A percentile compares a stretch with the other conserved stretches of the same genome.
phyloP scores from a whole-genome alignment of 2,888 invertebrate genomes.

The Drosophila neoperkinsi region DNA sequence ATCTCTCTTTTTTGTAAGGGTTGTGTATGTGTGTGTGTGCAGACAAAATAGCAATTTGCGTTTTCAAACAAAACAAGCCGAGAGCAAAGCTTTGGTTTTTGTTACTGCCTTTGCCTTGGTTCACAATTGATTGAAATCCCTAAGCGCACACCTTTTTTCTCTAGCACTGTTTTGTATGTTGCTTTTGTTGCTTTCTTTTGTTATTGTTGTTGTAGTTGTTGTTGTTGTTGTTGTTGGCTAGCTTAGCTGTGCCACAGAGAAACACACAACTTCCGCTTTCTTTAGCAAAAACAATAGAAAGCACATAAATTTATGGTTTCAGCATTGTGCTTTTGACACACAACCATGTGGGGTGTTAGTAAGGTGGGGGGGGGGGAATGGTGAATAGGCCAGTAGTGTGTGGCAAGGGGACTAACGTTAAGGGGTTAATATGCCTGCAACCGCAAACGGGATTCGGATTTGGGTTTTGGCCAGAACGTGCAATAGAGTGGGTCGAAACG shows the following conservation, averaged over 20 bases:
- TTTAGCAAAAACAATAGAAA: slow-evolving; percentile 80
- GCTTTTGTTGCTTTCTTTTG: slow-evolving; percentile 35
- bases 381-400: not conserved
- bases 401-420: slow-evolving; percentile 52
- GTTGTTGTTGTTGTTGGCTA: slow-evolving; percentile 34
- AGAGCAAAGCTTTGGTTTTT: slow-evolving; percentile 72
- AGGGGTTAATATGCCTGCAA: slow-evolving; percentile 81
- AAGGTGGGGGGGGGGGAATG: not conserved
- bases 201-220: slow-evolving; percentile 33
- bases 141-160: slow-evolving; percentile 76
- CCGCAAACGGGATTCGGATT: slow-evolving; percentile 72
- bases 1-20: not conserved
- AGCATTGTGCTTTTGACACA: slow-evolving; percentile 81
- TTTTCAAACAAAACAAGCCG: slow-evolving; percentile 71
- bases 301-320: slow-evolving; percentile 82
- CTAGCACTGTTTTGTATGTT: slow-evolving; percentile 35
- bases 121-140: slow-evolving; percentile 81
- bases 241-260: slow-evolving; percentile 62
- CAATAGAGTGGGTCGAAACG: not conserved
- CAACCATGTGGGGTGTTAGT: slow-evolving; percentile 47
- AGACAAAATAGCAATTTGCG: slow-evolving; percentile 81
- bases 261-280: slow-evolving; percentile 79
- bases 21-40: slow-evolving; percentile 39
- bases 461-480: slow-evolving; percentile 45
- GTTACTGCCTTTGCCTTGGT: slow-evolving; percentile 51